Evolutionary conservation across 1,140 invertebrate species (phyloP).

Genomic region (Bombus consobrinus): DNA sequence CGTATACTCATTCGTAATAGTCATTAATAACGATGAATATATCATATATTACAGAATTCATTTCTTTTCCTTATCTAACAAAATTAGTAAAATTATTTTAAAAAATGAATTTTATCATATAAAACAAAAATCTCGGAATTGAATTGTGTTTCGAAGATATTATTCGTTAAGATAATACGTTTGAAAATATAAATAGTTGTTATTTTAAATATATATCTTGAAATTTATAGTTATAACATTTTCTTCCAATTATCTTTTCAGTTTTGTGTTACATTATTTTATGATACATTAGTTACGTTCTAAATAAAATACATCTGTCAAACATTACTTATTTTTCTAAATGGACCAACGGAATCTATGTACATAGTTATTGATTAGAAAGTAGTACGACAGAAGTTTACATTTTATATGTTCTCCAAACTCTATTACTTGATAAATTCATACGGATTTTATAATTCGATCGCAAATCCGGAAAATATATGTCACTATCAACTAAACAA

Average conservation of each 20-base stretch:
- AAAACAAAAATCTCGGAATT: neutral
- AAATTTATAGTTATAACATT: neutral
- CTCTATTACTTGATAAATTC: constrained; percentile 9
- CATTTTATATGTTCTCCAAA: constrained; percentile 17
- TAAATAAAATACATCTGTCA: neutral
- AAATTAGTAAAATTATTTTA: too few species aligned
- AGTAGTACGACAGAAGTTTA: constrained; percentile 42
- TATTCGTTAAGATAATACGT: neutral
- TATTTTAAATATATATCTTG: neutral
- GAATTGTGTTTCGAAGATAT: neutral
- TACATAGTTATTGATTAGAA: constrained; percentile 24
- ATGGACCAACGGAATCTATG: constrained; percentile 9
- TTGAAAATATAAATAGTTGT: neutral
- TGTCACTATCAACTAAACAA: neutral
- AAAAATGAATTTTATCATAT: neutral
- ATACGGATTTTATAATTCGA: neutral
- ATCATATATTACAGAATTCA: neutral
- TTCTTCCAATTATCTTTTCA: neutral
- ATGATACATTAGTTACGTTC: too few species aligned
- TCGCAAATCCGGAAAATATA: neutral
- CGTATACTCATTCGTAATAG: too few species aligned
- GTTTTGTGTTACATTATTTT: neutral
- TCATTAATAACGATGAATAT: neutral
- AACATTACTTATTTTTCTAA: neutral
- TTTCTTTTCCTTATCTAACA: too few species aligned